These are phyloP conservation scores for Hydractinia echinata DNA, from an alignment of 30 jellyfish, hydroid and myxozoan genomes.

Conservation along the genomic window DNA sequence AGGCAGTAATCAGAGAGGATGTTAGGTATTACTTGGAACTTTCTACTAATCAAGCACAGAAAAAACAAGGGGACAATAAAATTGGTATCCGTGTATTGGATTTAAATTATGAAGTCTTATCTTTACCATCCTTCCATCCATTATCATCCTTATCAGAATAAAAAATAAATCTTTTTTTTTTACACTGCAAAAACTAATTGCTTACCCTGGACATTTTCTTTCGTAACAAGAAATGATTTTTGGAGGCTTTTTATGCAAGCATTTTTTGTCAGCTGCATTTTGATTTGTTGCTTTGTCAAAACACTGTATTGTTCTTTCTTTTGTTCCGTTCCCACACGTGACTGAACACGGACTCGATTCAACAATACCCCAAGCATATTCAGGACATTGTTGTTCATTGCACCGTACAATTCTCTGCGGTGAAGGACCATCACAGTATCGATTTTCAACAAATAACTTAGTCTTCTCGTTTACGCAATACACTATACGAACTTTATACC, in stretches of 20 bases:
- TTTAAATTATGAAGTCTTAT: too few relatives aligned
- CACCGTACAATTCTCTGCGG: slow-evolving; percentile 74
- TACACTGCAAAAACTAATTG: background rate
- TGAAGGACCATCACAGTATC: slow-evolving; percentile 79
- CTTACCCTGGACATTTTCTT: slow-evolving; percentile 71
- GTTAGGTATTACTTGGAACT: too few relatives aligned
- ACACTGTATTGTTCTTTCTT: slow-evolving; percentile 51
- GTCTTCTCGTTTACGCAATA: slow-evolving; percentile 62
- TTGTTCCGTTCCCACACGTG: slow-evolving; percentile 78
- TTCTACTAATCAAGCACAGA: too few relatives aligned
- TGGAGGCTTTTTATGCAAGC: slow-evolving; percentile 52
- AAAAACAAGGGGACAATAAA: too few relatives aligned
- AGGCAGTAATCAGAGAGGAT: too few relatives aligned
- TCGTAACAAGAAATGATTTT: slow-evolving; percentile 49
- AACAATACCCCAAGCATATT: slow-evolving; percentile 57
- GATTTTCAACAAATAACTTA: slow-evolving; percentile 41
- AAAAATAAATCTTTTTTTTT: too few relatives aligned
- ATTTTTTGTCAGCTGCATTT: slow-evolving; percentile 30
- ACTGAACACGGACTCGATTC: slow-evolving; percentile 62
- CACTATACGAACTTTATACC: slow-evolving; percentile 57
- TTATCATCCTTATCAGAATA: too few relatives aligned
- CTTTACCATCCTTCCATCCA: too few relatives aligned
- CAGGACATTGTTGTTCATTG: slow-evolving; percentile 73
- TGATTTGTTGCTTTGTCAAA: slow-evolving; percentile 35
- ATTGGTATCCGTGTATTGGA: too few relatives aligned